These are phyloP conservation scores for Drosophila anomalata DNA, from an alignment of 2,888 invertebrate genomes.

Conservation along the genomic window DNA sequence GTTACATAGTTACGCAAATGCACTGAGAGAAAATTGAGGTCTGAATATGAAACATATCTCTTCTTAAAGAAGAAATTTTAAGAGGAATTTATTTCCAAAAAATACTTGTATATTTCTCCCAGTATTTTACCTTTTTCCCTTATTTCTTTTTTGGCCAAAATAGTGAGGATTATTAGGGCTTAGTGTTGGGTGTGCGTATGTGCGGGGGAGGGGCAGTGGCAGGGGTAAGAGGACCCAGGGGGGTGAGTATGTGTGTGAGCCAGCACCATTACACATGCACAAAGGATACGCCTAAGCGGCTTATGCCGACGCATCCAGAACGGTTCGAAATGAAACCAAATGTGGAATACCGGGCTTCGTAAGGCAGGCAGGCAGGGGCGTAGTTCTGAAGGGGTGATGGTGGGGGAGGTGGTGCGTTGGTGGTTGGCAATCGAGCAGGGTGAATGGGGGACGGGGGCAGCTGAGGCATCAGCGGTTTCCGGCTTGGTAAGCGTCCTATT, in stretches of 20 bases:
- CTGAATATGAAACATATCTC: not conserved
- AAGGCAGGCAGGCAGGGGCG: not conserved
- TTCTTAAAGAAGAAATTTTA: not conserved
- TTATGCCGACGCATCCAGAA: slow-evolving; percentile 56
- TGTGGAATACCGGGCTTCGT: slow-evolving; percentile 18
- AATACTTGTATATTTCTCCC: not conserved
- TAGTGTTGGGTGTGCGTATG: slow-evolving; percentile 48
- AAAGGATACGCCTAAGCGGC: slow-evolving; percentile 76
- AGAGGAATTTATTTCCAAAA: not conserved
- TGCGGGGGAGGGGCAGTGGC: slow-evolving; percentile 7
- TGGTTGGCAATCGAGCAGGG: no score
- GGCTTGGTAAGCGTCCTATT: slow-evolving; percentile 72
- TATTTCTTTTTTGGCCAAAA: slow-evolving; percentile 47
- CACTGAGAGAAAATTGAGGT: slow-evolving; percentile 3
- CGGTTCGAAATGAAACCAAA: slow-evolving; percentile 45
- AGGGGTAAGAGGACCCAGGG: slow-evolving; percentile 6
- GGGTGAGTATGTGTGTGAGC: slow-evolving; percentile 26
- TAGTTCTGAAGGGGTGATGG: no score
- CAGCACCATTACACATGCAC: slow-evolving; percentile 61
- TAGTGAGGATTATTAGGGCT: slow-evolving; percentile 75
- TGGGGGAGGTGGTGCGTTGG: not conserved
- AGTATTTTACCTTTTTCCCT: slow-evolving; percentile 28
- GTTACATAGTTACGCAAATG: slow-evolving; percentile 20
- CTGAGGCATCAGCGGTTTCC: slow-evolving; percentile 57
- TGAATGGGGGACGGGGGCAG: not conserved